These are phyloP conservation scores for Epicauta chinensis DNA, from an alignment of 1,140 invertebrate genomes.

Conservation along the genomic window DNA sequence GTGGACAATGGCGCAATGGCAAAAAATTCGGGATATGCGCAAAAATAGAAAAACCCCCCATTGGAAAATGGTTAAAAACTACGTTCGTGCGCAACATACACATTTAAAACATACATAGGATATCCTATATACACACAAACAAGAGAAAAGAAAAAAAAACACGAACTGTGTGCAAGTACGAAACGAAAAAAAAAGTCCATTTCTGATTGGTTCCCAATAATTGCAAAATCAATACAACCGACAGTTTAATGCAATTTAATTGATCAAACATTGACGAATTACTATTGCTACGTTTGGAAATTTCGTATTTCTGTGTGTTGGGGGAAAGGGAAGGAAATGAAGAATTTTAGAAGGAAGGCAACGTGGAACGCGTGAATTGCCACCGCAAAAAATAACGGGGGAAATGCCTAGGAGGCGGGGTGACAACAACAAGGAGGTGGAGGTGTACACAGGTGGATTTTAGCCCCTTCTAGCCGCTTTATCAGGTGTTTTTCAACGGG, in stretches of 20 bases:
- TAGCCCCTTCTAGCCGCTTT: constrained; percentile 3
- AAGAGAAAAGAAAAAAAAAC: constrained; percentile 1
- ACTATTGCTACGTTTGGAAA: not conserved
- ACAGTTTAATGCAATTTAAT: constrained; percentile 40
- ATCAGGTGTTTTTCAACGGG: too few relatives aligned
- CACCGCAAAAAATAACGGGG: too few relatives aligned
- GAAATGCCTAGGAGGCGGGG: not conserved
- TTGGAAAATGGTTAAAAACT: constrained; percentile 33
- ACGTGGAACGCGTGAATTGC: too few relatives aligned
- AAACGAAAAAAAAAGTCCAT: constrained; percentile 40
- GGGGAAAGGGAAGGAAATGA: too few relatives aligned
- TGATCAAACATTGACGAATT: constrained; percentile 35
- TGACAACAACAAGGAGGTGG: constrained; percentile 10
- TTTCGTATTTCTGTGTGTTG: too few relatives aligned
- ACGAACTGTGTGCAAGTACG: constrained; percentile 21
- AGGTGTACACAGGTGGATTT: not conserved
- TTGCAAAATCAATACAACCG: constrained; percentile 43
- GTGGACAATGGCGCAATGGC: constrained; percentile 43
- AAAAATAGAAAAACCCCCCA: constrained; percentile 39
- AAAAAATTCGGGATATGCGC: constrained; percentile 43
- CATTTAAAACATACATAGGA: too few relatives aligned
- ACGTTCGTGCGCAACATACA: constrained; percentile 28
- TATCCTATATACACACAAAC: not conserved
- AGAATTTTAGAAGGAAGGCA: too few relatives aligned
- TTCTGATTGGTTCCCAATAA: constrained; percentile 44